phyloP scores from a whole-genome alignment of 2,888 invertebrate genomes.

The Dicycla oo region DNA sequence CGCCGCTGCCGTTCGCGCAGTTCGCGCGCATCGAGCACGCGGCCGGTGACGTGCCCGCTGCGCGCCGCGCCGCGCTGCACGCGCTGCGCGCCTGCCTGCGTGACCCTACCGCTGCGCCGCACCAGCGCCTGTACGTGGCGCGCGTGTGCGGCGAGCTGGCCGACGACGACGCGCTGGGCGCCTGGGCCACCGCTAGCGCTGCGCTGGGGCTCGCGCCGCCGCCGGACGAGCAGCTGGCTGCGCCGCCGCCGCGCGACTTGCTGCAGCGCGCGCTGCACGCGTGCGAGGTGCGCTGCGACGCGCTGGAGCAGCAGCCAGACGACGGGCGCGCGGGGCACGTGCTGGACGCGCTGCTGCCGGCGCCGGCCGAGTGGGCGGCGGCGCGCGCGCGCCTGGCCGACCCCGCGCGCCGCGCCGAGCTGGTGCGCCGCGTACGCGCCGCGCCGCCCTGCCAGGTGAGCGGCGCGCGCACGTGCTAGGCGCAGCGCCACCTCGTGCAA shows the following conservation, averaged over 20 bases:
- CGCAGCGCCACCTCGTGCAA: too few species aligned
- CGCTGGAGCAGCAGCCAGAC: slow-evolving; percentile 59
- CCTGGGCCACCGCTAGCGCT: slow-evolving; percentile 39
- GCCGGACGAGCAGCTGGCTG: slow-evolving; percentile 56
- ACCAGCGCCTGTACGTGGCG: slow-evolving; percentile 69
- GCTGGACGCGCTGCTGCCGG: slow-evolving; percentile 69
- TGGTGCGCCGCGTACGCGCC: slow-evolving; percentile 58
- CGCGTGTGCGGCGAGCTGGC: slow-evolving; percentile 9
- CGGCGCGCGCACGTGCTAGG: neutral
- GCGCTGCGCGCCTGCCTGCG: slow-evolving; percentile 53
- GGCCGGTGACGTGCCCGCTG: slow-evolving; percentile 52
- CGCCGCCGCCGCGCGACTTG: slow-evolving; percentile 60
- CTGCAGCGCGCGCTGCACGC: slow-evolving; percentile 62
- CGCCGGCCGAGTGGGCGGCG: slow-evolving; percentile 59
- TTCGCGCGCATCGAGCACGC: slow-evolving; percentile 76
- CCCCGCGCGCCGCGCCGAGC: slow-evolving; percentile 34
- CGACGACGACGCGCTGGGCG: slow-evolving; percentile 19
- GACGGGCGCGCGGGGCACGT: slow-evolving; percentile 26
- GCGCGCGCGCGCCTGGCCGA: slow-evolving; percentile 38
- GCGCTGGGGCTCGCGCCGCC: slow-evolving; percentile 52
- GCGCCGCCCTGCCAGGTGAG: slow-evolving; percentile 20
- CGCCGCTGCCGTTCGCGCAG: slow-evolving; percentile 74
- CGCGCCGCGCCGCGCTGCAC: slow-evolving; percentile 50
- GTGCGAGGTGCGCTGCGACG: slow-evolving; percentile 71
- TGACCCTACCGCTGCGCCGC: slow-evolving; percentile 48